Evolutionary conservation across 2,797 vertebrate genomes (phyloP).

Genomic region (Ctenopoma multispine): DNA sequence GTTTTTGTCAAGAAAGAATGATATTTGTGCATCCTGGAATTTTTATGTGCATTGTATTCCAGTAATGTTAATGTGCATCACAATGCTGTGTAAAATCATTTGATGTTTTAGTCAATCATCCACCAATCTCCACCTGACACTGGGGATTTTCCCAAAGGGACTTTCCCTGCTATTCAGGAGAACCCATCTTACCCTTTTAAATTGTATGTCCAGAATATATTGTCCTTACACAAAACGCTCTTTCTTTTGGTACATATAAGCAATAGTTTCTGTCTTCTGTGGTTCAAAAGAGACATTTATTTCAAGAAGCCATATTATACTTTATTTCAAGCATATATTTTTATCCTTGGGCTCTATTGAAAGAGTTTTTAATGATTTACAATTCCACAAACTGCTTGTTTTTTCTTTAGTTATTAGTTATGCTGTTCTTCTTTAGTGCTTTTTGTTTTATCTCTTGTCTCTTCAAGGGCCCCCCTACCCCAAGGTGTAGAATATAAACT

Average conservation of each 20-base stretch:
- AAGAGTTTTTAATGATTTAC: too few species aligned
- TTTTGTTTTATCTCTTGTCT: too few species aligned
- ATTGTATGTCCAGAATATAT: not conserved
- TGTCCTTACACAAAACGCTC: not conserved
- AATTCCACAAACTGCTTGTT: too few species aligned
- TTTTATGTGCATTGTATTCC: not conserved
- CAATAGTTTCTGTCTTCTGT: too few species aligned
- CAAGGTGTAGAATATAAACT: not conserved
- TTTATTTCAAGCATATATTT: too few species aligned
- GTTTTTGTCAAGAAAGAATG: not conserved
- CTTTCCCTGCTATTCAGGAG: conserved; percentile 36
- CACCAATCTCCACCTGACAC: not conserved
- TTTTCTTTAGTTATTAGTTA: too few species aligned
- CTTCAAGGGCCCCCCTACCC: too few species aligned
- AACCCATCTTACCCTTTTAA: not conserved
- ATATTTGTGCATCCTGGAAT: not conserved
- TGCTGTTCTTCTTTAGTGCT: too few species aligned
- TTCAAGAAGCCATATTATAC: too few species aligned
- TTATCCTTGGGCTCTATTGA: too few species aligned
- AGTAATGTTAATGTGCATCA: conserved; percentile 2
- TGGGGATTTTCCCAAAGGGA: conserved; percentile 39
- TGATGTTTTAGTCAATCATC: conserved; percentile 2
- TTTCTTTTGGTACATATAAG: not conserved
- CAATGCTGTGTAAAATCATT: not conserved
- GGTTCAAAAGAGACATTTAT: not conserved